Conservation (phyloP, 2,888 invertebrate genomes). For the Embidobia sp. region DNA sequence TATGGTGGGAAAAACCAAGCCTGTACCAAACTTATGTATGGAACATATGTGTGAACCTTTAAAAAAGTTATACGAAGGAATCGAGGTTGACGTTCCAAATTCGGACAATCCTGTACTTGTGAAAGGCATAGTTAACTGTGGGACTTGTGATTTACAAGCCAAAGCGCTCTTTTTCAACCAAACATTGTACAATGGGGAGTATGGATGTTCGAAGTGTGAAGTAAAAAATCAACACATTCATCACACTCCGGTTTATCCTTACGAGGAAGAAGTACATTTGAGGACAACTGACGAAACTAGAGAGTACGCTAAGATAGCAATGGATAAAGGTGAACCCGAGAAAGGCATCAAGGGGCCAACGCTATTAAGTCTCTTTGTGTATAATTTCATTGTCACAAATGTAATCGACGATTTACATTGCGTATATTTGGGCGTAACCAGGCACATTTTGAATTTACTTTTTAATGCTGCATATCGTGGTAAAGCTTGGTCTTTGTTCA, state of each 20-base stretch:
- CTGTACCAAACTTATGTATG: conserved; percentile 25
- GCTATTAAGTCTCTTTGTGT: conserved; percentile 24
- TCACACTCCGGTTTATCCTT: conserved; percentile 13
- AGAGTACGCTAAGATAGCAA: conserved; percentile 4
- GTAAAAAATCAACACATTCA: neutral
- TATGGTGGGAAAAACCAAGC: too few relatives aligned
- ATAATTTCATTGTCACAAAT: conserved; percentile 51
- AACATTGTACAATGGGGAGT: conserved; percentile 21
- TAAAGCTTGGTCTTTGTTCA: neutral
- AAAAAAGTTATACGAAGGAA: conserved; percentile 17
- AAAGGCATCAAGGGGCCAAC: conserved; percentile 58
- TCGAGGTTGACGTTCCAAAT: conserved; percentile 6
- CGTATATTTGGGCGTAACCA: conserved; percentile 55
- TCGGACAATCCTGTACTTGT: neutral
- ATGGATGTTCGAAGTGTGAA: conserved; percentile 27
- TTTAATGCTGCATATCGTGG: conserved; percentile 26
- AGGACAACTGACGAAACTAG: conserved; percentile 25
- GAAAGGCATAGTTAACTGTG: conserved; percentile 17
- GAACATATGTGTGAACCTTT: too few relatives aligned
- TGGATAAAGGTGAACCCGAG: neutral
- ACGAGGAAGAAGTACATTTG: conserved; percentile 7
- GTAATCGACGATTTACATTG: conserved; percentile 63
- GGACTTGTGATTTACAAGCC: conserved; percentile 42
- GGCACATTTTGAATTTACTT: conserved; percentile 45
- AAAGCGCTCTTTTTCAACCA: conserved; percentile 43